Evolutionary conservation across 1,140 invertebrate genomes (phyloP).

Genomic region (Piezodorus guildinii): DNA sequence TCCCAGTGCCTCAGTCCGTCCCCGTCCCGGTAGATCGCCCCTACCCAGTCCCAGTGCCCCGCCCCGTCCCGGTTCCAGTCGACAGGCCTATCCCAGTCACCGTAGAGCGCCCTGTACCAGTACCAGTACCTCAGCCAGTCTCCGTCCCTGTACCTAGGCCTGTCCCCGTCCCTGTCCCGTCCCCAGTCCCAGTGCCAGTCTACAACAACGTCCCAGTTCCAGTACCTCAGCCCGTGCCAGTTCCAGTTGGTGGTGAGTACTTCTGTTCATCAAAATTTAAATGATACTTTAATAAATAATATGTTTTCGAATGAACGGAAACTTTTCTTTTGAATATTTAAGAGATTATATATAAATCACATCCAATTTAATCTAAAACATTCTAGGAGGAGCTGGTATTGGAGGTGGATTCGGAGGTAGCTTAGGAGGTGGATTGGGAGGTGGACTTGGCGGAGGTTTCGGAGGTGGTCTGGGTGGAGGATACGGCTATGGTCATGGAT

Average conservation of each 20-base stretch:
- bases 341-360: too few species aligned
- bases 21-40: slow-evolving; percentile 16
- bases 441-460: not conserved
- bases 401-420: not conserved
- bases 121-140: not conserved
- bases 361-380: not conserved
- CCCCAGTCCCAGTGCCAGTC: slow-evolving; percentile 19
- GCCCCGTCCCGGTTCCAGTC: slow-evolving; percentile 17
- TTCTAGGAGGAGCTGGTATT: not conserved
- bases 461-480: not conserved
- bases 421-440: not conserved
- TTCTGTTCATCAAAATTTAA: too few species aligned
- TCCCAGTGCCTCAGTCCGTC: slow-evolving; percentile 22
- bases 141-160: not conserved
- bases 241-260: too few species aligned
- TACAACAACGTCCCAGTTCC: slow-evolving; percentile 17
- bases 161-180: not conserved
- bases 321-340: too few species aligned
- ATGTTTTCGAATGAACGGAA: too few species aligned
- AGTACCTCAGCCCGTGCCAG: not conserved
- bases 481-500: not conserved
- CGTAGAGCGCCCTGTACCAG: not conserved
- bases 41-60: not conserved
- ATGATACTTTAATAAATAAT: too few species aligned
- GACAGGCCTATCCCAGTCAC: slow-evolving; percentile 23